These are phyloP conservation scores for Thalassoma bifasciatum DNA, from an alignment of 2,113 vertebrate genomes.

Conservation along the genomic window DNA sequence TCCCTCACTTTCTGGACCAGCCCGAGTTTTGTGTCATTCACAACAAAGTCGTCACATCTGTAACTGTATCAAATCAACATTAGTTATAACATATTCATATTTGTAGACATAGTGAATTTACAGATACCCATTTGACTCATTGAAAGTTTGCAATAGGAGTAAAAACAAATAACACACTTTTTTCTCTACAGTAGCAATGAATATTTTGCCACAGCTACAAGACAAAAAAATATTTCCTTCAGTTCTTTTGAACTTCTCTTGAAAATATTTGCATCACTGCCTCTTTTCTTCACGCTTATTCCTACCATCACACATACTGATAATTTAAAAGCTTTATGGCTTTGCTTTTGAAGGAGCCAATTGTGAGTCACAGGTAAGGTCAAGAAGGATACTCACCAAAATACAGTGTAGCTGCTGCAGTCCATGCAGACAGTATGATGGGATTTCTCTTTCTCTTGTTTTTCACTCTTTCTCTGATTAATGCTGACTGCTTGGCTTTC, in stretches of 20 bases:
- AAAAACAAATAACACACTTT: background rate
- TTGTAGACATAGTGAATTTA: background rate
- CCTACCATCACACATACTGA: background rate
- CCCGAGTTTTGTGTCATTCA: conserved; percentile 96
- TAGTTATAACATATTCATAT: background rate
- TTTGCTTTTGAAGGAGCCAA: background rate
- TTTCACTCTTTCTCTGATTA: conserved; percentile 90
- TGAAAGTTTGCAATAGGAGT: background rate
- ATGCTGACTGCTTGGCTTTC: conserved; percentile 85
- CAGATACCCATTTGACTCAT: background rate
- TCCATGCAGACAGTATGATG: conserved; percentile 98
- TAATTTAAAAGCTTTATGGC: background rate
- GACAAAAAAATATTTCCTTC: background rate
- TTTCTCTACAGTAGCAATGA: no score
- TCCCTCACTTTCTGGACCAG: conserved; percentile 96
- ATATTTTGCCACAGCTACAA: background rate
- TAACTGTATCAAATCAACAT: conserved; percentile 88
- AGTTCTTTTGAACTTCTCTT: background rate
- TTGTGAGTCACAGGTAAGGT: background rate
- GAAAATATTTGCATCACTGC: background rate
- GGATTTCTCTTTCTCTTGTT: conserved; percentile 86
- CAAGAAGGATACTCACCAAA: conserved; percentile 87
- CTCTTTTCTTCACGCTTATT: background rate
- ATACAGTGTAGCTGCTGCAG: conserved; percentile 96
- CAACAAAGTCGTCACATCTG: conserved; percentile 97